Percentiles rank a stretch among this genome's conserved stretches.
phyloP scores from a whole-genome alignment of 2,888 invertebrate genomes.

The Germaria angustata region DNA sequence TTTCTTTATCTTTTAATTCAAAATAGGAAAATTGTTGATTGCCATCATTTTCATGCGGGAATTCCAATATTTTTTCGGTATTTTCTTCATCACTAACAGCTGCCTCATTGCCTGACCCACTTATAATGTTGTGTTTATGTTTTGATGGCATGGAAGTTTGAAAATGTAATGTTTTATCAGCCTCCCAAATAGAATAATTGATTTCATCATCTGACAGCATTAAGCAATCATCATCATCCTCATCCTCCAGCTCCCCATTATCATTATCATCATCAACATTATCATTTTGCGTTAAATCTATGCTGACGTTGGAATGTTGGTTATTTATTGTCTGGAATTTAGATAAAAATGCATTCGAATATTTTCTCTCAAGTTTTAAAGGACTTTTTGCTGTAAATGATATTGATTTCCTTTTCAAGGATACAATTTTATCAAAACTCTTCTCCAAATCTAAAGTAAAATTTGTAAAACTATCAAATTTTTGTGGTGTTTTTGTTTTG shows the following conservation, averaged over 20 bases:
- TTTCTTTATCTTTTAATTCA: not conserved
- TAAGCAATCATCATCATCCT: constrained; percentile 75
- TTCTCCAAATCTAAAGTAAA: constrained; percentile 28
- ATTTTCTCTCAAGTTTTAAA: not conserved
- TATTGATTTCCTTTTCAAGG: constrained; percentile 25
- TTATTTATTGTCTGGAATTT: constrained; percentile 48
- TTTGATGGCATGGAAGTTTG: constrained; percentile 13
- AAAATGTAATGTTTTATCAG: constrained; percentile 68
- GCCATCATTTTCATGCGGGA: not conserved
- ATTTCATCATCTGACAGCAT: constrained; percentile 82
- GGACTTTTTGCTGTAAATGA: constrained; percentile 38
- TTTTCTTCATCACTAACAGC: not conserved
- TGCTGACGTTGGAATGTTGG: constrained; percentile 63
- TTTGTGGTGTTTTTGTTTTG: constrained; percentile 13
- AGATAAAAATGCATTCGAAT: not conserved
- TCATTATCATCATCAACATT: not conserved
- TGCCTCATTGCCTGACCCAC: not conserved
- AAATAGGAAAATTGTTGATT: constrained; percentile 3
- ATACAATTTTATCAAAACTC: not conserved
- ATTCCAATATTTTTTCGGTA: not conserved
- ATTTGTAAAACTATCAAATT: not conserved
- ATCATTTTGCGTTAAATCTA: constrained; percentile 72
- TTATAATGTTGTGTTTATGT: not conserved
- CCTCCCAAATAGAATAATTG: constrained; percentile 82
- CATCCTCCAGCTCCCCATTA: constrained; percentile 43